Conservation (phyloP, 2,113 vertebrate species). For the Aleadryas rufinucha region DNA sequence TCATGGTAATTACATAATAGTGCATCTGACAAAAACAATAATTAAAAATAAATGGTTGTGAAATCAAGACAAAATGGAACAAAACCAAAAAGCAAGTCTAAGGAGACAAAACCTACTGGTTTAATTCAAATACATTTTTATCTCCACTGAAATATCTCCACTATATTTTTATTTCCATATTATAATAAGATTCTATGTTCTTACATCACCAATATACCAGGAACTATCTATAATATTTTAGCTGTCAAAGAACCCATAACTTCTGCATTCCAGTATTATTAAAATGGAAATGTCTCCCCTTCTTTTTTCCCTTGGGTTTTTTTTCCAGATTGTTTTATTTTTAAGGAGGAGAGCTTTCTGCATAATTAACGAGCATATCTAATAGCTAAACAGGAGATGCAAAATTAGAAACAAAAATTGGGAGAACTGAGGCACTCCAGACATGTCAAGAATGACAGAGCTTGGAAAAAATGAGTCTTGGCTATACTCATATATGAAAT, state of each 20-base stretch:
- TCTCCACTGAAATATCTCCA: neutral
- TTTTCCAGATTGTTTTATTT: neutral
- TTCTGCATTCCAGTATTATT: neutral
- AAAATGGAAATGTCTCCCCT: neutral
- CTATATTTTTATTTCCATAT: neutral
- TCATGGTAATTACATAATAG: neutral
- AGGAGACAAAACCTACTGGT: neutral
- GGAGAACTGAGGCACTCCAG: neutral
- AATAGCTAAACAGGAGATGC: neutral
- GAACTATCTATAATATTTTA: neutral
- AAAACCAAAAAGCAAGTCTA: neutral
- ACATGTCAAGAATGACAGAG: neutral
- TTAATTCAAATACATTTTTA: neutral
- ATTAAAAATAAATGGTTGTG: rapidly evolving
- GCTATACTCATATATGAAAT: neutral
- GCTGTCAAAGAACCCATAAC: neutral
- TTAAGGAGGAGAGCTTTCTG: neutral
- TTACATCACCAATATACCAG: neutral
- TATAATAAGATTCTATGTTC: neutral
- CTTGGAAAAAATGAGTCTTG: neutral
- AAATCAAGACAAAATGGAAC: neutral
- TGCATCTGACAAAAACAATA: neutral
- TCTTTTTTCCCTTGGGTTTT: neutral
- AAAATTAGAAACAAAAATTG: neutral
- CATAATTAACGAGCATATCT: neutral